phyloP scores from a whole-genome alignment of 2,113 vertebrate species.

The Stegastes partitus region DNA sequence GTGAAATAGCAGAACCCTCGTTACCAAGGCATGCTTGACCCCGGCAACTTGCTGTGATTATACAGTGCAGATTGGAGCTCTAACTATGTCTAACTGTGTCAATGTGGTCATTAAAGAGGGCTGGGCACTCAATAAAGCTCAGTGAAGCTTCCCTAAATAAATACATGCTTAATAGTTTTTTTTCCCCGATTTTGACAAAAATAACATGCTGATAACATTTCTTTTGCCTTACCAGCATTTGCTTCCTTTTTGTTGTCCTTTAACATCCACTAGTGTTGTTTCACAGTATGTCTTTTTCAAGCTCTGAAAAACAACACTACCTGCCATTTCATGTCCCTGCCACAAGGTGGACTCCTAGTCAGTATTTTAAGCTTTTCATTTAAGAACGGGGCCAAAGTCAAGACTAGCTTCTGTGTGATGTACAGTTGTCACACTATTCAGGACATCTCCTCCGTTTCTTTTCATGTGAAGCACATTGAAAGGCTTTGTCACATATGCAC shows the following conservation, averaged over 20 bases:
- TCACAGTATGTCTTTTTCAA: neutral
- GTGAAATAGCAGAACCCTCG: too few relatives aligned
- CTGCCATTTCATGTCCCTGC: slow-evolving; percentile 24
- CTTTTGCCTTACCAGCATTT: too few relatives aligned
- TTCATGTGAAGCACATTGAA: neutral
- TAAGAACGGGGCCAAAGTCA: neutral
- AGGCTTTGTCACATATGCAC: neutral
- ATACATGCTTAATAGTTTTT: too few relatives aligned
- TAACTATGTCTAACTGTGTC: neutral
- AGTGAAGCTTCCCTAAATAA: neutral
- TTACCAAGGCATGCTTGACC: too few relatives aligned
- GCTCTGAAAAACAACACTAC: neutral
- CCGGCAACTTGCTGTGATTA: neutral
- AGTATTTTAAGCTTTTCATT: neutral
- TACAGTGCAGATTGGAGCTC: neutral
- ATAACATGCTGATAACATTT: too few relatives aligned
- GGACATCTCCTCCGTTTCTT: neutral
- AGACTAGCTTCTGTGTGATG: neutral
- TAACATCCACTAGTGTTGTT: neutral
- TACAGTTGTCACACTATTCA: neutral
- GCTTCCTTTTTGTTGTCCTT: neutral
- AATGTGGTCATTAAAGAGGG: too few relatives aligned
- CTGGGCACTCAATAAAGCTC: neutral
- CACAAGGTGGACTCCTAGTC: slow-evolving; percentile 65
- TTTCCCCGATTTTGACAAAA: too few relatives aligned